Evolutionary conservation across 2,113 vertebrate species (phyloP).

Genomic region (Illadopsis cleaveri): DNA sequence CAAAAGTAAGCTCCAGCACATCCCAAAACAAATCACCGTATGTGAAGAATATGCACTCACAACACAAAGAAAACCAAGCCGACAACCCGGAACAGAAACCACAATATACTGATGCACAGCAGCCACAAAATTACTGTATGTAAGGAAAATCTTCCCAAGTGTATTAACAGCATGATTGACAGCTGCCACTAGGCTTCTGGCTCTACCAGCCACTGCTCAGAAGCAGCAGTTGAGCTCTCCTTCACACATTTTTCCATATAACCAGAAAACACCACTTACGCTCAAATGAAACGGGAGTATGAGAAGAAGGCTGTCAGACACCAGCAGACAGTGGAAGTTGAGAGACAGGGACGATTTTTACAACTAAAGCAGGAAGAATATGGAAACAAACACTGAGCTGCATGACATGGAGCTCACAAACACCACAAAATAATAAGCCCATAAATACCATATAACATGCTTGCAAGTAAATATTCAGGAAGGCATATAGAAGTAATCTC

Average conservation of each 20-base stretch:
- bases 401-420: neutral
- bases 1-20: neutral
- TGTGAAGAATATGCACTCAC: neutral
- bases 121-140: accelerated
- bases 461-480: neutral
- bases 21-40: accelerated
- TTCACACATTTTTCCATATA: neutral
- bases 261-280: neutral
- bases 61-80: neutral
- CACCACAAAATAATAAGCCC: neutral
- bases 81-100: neutral
- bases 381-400: neutral
- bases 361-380: neutral
- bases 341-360: accelerated
- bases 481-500: neutral
- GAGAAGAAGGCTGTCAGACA: neutral
- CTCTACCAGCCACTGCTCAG: neutral
- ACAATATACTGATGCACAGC: neutral
- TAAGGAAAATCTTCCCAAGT: neutral
- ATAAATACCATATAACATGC: neutral
- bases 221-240: neutral
- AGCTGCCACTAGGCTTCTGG: neutral
- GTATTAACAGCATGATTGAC: neutral
- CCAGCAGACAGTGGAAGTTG: neutral
- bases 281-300: accelerated